Percentiles rank a stretch among this genome's conserved stretches.
Evolutionary conservation across 2,113 vertebrate species (phyloP).

Genomic region (Sylvicapra grimmia): DNA sequence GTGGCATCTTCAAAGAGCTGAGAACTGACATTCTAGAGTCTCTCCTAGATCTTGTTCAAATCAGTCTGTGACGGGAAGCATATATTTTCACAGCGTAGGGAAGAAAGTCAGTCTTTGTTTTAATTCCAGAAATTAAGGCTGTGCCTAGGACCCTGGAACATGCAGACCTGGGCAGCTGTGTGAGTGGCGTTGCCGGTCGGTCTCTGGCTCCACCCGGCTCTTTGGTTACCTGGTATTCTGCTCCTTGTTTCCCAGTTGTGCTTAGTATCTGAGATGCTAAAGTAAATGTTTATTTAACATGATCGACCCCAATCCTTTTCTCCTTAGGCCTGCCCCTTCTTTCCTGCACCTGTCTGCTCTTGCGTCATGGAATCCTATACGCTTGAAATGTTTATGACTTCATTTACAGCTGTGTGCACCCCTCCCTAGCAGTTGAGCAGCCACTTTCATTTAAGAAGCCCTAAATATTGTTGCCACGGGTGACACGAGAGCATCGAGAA

Average conservation of each 20-base stretch:
- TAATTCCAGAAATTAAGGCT: background rate
- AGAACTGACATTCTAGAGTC: background rate
- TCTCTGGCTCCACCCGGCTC: background rate
- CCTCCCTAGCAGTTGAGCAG: conserved; percentile 57
- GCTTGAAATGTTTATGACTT: conserved; percentile 63
- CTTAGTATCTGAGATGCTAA: background rate
- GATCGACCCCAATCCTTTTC: background rate
- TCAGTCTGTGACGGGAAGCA: background rate
- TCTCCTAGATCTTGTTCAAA: background rate
- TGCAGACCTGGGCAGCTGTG: background rate
- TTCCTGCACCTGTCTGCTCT: conserved; percentile 54
- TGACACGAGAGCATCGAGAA: conserved; percentile 73
- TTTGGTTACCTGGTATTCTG: background rate
- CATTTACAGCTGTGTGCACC: conserved; percentile 46
- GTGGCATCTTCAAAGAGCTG: background rate
- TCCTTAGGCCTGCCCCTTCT: background rate
- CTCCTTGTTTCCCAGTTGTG: background rate
- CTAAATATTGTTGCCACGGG: conserved; percentile 81
- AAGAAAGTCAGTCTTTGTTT: background rate
- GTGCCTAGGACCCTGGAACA: background rate
- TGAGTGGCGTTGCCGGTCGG: accelerated
- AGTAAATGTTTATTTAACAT: conserved; percentile 21
- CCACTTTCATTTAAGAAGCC: conserved; percentile 76
- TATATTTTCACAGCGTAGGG: background rate
- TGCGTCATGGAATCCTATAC: conserved; percentile 41